These are phyloP conservation scores for Perodicticus potto DNA, from an alignment of 2,797 vertebrate genomes.

Conservation along the genomic window DNA sequence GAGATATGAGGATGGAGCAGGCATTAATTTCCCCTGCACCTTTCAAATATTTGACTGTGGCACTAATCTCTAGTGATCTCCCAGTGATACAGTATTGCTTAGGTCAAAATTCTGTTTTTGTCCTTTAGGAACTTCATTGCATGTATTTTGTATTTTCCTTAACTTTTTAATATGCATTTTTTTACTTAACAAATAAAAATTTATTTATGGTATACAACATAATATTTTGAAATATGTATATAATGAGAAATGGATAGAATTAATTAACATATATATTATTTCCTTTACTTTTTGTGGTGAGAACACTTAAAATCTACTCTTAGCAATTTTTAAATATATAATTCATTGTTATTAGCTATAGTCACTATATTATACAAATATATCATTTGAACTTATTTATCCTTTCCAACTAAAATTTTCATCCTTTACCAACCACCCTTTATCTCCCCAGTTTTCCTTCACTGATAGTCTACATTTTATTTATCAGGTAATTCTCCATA, in stretches of 20 bases:
- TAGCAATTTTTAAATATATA: background rate
- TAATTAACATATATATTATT: background rate
- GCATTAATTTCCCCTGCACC: background rate
- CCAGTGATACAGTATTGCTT: background rate
- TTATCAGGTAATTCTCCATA: background rate
- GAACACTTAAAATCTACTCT: background rate
- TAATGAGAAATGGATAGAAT: background rate
- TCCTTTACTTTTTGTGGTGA: background rate
- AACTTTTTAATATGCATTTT: background rate
- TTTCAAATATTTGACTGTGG: slow-evolving; percentile 27
- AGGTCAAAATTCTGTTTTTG: background rate
- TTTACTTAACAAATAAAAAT: background rate
- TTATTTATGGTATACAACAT: background rate
- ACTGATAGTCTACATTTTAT: background rate
- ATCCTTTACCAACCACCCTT: background rate
- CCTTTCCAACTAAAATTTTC: background rate
- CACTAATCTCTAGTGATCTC: background rate
- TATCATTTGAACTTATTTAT: background rate
- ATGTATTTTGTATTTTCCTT: background rate
- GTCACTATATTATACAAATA: background rate
- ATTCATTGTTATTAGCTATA: background rate
- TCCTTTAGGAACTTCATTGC: background rate
- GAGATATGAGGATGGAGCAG: background rate
- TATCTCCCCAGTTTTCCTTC: background rate
- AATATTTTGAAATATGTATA: background rate